Conservation (phyloP, 1,140 invertebrate genomes). For the Pteromalus puparum region DNA sequence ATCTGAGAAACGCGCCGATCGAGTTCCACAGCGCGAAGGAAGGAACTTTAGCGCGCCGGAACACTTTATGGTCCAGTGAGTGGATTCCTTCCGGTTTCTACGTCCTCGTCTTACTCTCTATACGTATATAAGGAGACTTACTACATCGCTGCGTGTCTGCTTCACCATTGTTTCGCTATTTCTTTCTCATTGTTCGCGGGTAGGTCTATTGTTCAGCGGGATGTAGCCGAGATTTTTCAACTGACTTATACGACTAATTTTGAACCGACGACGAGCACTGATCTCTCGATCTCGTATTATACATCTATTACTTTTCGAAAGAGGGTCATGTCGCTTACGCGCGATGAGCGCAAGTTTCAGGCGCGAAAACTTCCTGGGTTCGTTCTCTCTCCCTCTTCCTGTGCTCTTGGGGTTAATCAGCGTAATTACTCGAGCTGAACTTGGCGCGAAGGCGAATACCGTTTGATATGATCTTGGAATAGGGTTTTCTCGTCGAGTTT, state of each 20-base stretch:
- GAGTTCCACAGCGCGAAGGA: conserved; percentile 30
- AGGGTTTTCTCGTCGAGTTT: not conserved
- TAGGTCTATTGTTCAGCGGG: not conserved
- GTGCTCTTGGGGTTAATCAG: conserved; percentile 33
- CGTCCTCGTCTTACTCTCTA: not conserved
- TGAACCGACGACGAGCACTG: too few species aligned
- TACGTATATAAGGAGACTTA: not conserved
- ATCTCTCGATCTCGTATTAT: not conserved
- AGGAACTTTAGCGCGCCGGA: conserved; percentile 44
- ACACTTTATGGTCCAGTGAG: conserved; percentile 49
- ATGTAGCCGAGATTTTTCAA: not conserved
- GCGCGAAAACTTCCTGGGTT: conserved; percentile 30
- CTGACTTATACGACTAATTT: not conserved
- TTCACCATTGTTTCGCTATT: not conserved
- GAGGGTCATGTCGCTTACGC: conserved; percentile 8
- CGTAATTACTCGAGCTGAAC: conserved; percentile 14
- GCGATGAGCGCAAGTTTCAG: not conserved
- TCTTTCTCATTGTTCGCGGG: not conserved
- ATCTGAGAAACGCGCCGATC: not conserved
- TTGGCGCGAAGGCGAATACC: not conserved
- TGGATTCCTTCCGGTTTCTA: conserved; percentile 42
- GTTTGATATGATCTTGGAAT: not conserved
- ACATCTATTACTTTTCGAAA: not conserved
- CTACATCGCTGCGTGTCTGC: not conserved
- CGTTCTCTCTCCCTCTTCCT: not conserved